These are phyloP conservation scores for Borostomias antarcticus DNA, from an alignment of 2,797 vertebrate species.

Conservation along the genomic window DNA sequence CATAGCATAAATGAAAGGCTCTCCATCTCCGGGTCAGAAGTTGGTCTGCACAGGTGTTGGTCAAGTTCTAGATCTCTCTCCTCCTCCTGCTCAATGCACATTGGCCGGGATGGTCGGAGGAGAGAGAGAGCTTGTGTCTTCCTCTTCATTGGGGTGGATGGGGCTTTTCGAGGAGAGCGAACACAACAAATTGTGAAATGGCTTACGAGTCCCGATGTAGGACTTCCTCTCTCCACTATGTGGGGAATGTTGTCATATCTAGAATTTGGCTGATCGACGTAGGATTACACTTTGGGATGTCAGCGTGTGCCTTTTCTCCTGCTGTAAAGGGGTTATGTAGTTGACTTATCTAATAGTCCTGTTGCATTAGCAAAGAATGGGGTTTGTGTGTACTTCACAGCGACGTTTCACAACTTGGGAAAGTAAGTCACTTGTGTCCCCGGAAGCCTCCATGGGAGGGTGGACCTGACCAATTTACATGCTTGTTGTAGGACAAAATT, in stretches of 20 bases:
- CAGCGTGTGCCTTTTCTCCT: not conserved
- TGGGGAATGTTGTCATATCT: slow-evolving; percentile 49
- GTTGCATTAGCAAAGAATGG: slow-evolving; percentile 16
- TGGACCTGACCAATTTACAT: not conserved
- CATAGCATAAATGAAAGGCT: too few species aligned
- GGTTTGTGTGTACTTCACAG: not conserved
- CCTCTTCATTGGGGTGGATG: slow-evolving; percentile 19
- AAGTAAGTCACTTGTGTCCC: slow-evolving; percentile 6
- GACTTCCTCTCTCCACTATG: slow-evolving; percentile 27
- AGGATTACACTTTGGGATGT: slow-evolving; percentile 5
- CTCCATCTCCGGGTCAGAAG: too few species aligned
- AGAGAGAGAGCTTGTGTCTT: too few species aligned
- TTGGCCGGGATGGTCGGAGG: too few species aligned
- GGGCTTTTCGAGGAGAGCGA: not conserved
- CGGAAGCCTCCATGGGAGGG: not conserved
- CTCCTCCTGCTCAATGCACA: too few species aligned
- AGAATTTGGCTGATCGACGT: not conserved
- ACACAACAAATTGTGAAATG: not conserved
- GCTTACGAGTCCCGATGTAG: not conserved
- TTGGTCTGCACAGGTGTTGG: not conserved
- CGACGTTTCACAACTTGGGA: slow-evolving; percentile 12
- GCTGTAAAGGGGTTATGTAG: slow-evolving; percentile 4
- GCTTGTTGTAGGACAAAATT: not conserved
- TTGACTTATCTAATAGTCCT: slow-evolving; percentile 2
- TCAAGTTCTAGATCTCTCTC: too few species aligned